Percentiles rank a stretch among this genome's conserved stretches.
Evolutionary conservation across 2,113 vertebrate genomes (phyloP).

Genomic region (Amblyopsis rosae): DNA sequence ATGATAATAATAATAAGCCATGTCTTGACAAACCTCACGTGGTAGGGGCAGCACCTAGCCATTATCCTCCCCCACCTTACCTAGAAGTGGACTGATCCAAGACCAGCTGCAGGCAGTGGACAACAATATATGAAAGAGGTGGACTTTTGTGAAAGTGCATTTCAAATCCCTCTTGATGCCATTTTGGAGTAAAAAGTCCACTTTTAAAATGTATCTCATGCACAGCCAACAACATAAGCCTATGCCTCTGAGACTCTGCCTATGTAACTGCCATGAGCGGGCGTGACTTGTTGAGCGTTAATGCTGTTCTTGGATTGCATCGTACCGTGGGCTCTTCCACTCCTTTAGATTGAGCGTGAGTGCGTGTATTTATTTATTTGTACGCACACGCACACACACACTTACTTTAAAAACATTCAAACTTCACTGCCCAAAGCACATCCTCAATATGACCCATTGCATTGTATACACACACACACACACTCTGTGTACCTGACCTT

Average conservation of each 20-base stretch:
- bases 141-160: slow-evolving; percentile 51
- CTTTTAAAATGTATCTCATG: slow-evolving; percentile 70
- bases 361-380: slow-evolving; percentile 13
- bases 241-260: slow-evolving; percentile 34
- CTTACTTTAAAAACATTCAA: slow-evolving; percentile 53
- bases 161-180: slow-evolving; percentile 50
- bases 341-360: slow-evolving; percentile 46
- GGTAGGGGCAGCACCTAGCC: slow-evolving; percentile 38
- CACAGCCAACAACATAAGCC: slow-evolving; percentile 72
- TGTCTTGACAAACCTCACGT: slow-evolving; percentile 57
- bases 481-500: slow-evolving; percentile 46
- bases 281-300: slow-evolving; percentile 24
- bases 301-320: slow-evolving; percentile 33
- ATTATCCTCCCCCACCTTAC: slow-evolving; percentile 1
- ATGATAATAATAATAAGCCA: slow-evolving; percentile 44
- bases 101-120: slow-evolving; percentile 35
- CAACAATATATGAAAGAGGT: slow-evolving; percentile 47
- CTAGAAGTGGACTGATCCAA: slow-evolving; percentile 28
- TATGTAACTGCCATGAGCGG: slow-evolving; percentile 50
- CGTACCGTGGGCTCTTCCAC: slow-evolving; percentile 63
- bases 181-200: slow-evolving; percentile 50
- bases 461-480: slow-evolving; percentile 2
- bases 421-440: slow-evolving; percentile 48
- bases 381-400: slow-evolving; percentile 16
- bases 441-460: slow-evolving; percentile 49